Evolutionary conservation across 2,888 invertebrate species (phyloP), one percentile per base, ranked within the genome.

Genomic region (Latrodectus hesperus): DNA sequence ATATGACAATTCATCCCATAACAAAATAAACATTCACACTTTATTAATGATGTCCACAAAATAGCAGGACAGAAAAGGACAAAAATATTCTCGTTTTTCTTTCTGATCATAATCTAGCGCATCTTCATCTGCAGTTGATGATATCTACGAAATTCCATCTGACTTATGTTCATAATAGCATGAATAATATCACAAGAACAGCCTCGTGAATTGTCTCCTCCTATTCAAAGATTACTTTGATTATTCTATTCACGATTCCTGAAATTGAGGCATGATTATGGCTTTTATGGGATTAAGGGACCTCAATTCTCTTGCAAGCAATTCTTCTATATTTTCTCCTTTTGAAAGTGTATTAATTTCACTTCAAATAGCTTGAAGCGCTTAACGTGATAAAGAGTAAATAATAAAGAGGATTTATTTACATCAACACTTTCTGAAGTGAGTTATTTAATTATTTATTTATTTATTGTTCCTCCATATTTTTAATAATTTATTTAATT

Each of bases 261-360:
- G 14, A 60, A 60, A 60, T 60, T 60, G 10, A 9, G 10, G 14
- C 14, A 60, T 16, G 12, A 60, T 60, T 60, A 60, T 60, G 60
- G 60, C 60, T 6, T 60, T 60, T 60, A n/a, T 60, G 60, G 60
- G 60, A 60, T 60, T 60, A 60, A 60, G 60, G n/a, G 60, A 60
- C 60, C 60, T 16, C 3, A 60, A 12, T 16, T 60, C 60, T 12
- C n/a, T n/a, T 10, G 60, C 14, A n/a, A 16, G n/a, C 60, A 60
- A 60, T 60, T 60, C n/a, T n/a, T 6, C n/a, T 60, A 60, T 60
- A 60, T 60, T 60, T 60, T n/a, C 60, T 60, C n/a, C n/a, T 16
- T 60, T 60, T n/a, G 14, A 5, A 60, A 60, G n/a, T 5, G 60
- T 11, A 60, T 60, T 60, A n/a, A 6, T 60, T 55, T 16, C 60